phyloP scores from a whole-genome alignment of 1,140 invertebrate species.

The Papilio machaon region DNA sequence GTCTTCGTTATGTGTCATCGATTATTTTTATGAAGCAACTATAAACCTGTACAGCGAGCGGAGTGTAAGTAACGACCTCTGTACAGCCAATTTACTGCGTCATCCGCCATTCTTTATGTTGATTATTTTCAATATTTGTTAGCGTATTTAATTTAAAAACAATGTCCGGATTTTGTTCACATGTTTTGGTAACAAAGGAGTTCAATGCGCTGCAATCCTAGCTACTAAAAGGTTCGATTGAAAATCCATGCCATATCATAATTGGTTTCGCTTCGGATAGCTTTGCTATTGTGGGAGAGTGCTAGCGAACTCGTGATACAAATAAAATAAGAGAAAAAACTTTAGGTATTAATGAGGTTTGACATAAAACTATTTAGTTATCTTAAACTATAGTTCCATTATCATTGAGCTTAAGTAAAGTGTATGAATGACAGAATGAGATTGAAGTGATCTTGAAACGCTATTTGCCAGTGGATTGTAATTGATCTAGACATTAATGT shows the following conservation, averaged over 20 bases:
- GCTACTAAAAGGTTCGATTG: neutral
- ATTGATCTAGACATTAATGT: neutral
- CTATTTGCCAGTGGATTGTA: neutral
- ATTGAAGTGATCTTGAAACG: neutral
- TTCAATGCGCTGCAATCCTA: too few relatives aligned
- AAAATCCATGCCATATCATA: too few relatives aligned
- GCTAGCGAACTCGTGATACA: too few relatives aligned
- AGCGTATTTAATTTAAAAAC: neutral
- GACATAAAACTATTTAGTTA: neutral
- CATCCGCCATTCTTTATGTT: slow-evolving; percentile 11
- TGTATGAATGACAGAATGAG: neutral
- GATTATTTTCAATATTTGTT: slow-evolving; percentile 22
- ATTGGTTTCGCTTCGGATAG: too few relatives aligned
- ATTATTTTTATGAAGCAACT: slow-evolving; percentile 25
- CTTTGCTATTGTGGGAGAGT: too few relatives aligned
- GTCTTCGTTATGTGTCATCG: slow-evolving; percentile 10
- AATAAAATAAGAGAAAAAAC: too few relatives aligned
- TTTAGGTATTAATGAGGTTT: too few relatives aligned
- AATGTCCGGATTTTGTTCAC: neutral
- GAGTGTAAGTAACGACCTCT: slow-evolving; percentile 7
- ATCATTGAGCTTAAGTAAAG: neutral
- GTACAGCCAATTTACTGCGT: slow-evolving; percentile 5
- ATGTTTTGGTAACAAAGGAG: neutral
- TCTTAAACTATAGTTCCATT: slow-evolving; percentile 2
- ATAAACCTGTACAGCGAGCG: slow-evolving; percentile 3